Percentiles rank a stretch among this genome's conserved stretches.
These are phyloP conservation scores for Procapra przewalskii DNA, from an alignment of 2,113 vertebrate genomes.

Conservation along the genomic window DNA sequence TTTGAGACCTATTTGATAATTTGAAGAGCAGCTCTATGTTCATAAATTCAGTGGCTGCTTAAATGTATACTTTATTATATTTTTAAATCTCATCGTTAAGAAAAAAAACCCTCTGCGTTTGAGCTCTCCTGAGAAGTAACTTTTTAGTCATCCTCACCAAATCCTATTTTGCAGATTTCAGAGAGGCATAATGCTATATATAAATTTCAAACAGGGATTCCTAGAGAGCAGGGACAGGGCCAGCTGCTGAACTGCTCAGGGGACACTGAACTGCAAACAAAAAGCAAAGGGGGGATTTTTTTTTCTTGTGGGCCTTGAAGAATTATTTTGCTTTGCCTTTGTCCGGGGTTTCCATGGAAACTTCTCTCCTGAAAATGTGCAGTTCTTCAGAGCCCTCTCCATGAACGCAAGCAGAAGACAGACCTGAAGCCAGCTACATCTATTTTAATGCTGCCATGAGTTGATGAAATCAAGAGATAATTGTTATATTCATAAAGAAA, in stretches of 20 bases:
- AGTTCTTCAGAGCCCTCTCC: conserved; percentile 21
- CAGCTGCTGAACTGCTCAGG: not conserved
- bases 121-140: not conserved
- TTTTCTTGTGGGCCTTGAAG: conserved; percentile 27
- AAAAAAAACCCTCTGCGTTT: not conserved
- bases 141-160: conserved; percentile 11
- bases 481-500: conserved; percentile 23
- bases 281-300: conserved; percentile 49
- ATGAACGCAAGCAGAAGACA: conserved; percentile 19
- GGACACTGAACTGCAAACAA: conserved; percentile 26
- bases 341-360: conserved; percentile 75
- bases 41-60: conserved; percentile 3
- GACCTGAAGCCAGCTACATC: conserved; percentile 17
- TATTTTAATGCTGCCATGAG: not conserved
- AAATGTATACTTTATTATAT: conserved; percentile 21
- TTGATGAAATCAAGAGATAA: conserved; percentile 30
- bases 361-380: conserved; percentile 49
- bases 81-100: not conserved
- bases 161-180: conserved; percentile 24
- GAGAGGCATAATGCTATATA: not conserved
- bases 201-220: conserved; percentile 52
- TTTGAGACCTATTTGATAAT: not conserved
- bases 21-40: not conserved
- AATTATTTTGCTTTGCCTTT: conserved; percentile 65
- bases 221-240: conserved; percentile 22